Evolutionary conservation across 2,797 vertebrate genomes (phyloP), one percentile per base, ranked within the genome.

Genomic region (Allobates femoralis): DNA sequence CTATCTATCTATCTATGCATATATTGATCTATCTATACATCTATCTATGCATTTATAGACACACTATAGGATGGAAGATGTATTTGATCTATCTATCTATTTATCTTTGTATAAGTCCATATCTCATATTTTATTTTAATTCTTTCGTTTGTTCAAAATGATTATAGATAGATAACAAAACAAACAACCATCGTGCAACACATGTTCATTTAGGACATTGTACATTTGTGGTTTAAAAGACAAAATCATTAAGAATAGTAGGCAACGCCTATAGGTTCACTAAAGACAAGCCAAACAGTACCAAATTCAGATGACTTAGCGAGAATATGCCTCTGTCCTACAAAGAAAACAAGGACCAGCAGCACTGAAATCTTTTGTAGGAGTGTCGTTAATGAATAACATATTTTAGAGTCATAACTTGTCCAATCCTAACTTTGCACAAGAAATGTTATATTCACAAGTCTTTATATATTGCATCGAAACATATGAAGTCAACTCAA

Each of bases 281-380:
- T 46, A 46, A 1, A 37, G 26, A 30, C 6, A n/a, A n/a, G n/a
- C n/a, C n/a, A n/a, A n/a, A n/a, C n/a, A n/a, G n/a, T n/a, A n/a
- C n/a, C n/a, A n/a, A n/a, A n/a, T 66, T 69, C 60, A n/a, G 64
- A 69, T 71, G 80, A 71, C 64, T 71, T 81, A 71, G 67, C 81
- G 73, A 83, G 67, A 83, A 58, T 41, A 16, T n/a, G 2, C 80
- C 37, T 56, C 55, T 23, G 32, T 41, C 55, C 56, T 60, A 79
- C 34, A 41, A 62, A 26, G 14, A 74, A 46, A 60, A 46, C 14
- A 26, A 79, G 30, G 77, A 41, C 6, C 55, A n/a, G 16, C 2
- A 53, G 10, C 23, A 41, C 30, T 60, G 26, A 79, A 37, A n/a
- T 60, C 56, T 34, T 41, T 5, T 46, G 8, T 26, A 28, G 11